Percentiles rank a stretch among this genome's conserved stretches.
Evolutionary conservation across 2,888 invertebrate genomes (phyloP).

Genomic region (Tryphoninae sp.): DNA sequence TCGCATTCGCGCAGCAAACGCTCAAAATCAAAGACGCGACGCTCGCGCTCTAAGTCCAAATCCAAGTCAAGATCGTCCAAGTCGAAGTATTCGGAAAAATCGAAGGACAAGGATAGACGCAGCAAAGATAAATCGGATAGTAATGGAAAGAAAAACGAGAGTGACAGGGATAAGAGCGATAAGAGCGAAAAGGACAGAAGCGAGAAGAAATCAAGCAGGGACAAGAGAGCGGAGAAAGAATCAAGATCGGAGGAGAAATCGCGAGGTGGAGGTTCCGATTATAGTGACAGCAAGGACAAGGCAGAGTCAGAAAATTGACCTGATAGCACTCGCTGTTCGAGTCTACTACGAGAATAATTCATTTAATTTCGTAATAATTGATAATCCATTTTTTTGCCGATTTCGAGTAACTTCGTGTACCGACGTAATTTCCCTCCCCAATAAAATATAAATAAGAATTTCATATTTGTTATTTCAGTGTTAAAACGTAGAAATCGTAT

Average conservation of each 20-base stretch:
- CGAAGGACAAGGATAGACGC: conserved; percentile 74
- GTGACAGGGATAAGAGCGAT: conserved; percentile 73
- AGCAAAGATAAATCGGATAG: conserved; percentile 76
- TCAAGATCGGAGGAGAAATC: conserved; percentile 72
- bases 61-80: conserved; percentile 80
- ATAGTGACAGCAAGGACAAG: conserved; percentile 70
- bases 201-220: conserved; percentile 75
- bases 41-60: conserved; percentile 84
- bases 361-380: conserved; percentile 38
- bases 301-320: conserved; percentile 72
- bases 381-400: conserved; percentile 43
- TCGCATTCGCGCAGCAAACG: conserved; percentile 83
- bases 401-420: conserved; percentile 52
- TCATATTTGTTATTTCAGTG: conserved; percentile 7
- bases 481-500: background rate
- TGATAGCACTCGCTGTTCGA: background rate
- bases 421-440: conserved; percentile 42
- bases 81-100: conserved; percentile 79
- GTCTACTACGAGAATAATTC: conserved; percentile 4
- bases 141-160: conserved; percentile 79
- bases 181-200: conserved; percentile 78
- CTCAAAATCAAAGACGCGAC: conserved; percentile 83
- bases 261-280: conserved; percentile 67
- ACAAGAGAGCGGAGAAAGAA: conserved; percentile 74
- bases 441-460: conserved; percentile 51